Evolutionary conservation across 1,140 invertebrate genomes (phyloP).

Genomic region (Radopholus similis): DNA sequence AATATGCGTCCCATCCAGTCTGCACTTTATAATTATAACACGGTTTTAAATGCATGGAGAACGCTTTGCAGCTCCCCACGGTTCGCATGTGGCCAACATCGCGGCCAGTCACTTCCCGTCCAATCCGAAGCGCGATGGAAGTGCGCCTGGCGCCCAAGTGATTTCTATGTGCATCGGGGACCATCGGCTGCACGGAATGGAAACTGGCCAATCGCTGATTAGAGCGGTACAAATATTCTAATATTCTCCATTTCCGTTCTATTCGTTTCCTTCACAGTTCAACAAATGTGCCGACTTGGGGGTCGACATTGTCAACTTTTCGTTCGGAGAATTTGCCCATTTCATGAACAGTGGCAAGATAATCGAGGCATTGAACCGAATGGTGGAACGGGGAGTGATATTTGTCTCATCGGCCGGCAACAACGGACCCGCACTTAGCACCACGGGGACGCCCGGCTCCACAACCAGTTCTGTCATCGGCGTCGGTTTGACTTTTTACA

Average conservation of each 20-base stretch:
- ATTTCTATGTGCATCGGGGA: constrained; percentile 87
- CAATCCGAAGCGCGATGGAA: constrained; percentile 81
- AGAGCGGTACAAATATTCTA: constrained; percentile 80
- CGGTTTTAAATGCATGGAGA: neutral
- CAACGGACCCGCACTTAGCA: constrained; percentile 84
- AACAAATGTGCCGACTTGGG: constrained; percentile 64
- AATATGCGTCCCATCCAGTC: constrained; percentile 73
- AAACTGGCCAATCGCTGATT: constrained; percentile 85
- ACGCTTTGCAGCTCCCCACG: constrained; percentile 78
- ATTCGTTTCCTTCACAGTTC: constrained; percentile 60
- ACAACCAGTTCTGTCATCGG: constrained; percentile 79
- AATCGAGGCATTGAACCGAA: constrained; percentile 13
- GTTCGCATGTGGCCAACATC: constrained; percentile 93
- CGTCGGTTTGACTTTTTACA: no score
- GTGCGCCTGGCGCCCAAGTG: constrained; percentile 92
- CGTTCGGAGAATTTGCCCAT: constrained; percentile 88
- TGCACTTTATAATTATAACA: neutral
- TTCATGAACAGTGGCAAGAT: constrained; percentile 79
- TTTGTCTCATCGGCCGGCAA: constrained; percentile 91
- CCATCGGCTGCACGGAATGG: constrained; percentile 81
- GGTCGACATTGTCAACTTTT: constrained; percentile 90
- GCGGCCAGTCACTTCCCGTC: constrained; percentile 85
- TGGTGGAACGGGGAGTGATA: constrained; percentile 64
- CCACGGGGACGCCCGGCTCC: constrained; percentile 86
- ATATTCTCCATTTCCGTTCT: no score